Evolutionary conservation across 2,888 invertebrate genomes (phyloP).

Genomic region (Pediacus dermestoides): DNA sequence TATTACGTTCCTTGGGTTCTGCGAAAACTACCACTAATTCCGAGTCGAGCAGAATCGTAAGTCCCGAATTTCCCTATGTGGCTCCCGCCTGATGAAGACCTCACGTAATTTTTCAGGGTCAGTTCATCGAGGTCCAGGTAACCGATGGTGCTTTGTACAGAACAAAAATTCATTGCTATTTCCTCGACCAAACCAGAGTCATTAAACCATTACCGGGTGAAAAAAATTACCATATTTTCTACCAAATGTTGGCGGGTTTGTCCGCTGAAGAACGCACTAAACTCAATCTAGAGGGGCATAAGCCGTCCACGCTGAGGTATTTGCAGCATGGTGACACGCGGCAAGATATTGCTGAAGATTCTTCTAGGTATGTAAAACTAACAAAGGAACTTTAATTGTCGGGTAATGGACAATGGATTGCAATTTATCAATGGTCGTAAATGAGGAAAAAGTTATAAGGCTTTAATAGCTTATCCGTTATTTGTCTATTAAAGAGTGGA

Average conservation of each 20-base stretch:
- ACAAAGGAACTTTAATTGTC: too few species aligned
- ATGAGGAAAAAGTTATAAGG: too few species aligned
- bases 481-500: too few species aligned
- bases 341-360: constrained; percentile 71
- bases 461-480: too few species aligned
- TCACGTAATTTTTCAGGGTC: constrained; percentile 63
- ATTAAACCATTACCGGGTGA: constrained; percentile 81
- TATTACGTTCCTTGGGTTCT: constrained; percentile 84
- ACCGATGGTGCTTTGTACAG: constrained; percentile 91
- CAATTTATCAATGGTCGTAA: too few species aligned
- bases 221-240: constrained; percentile 96
- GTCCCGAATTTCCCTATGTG: constrained; percentile 33
- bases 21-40: constrained; percentile 88
- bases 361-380: constrained; percentile 47
- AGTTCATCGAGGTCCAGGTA: constrained; percentile 94
- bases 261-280: constrained; percentile 81
- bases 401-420: too few species aligned
- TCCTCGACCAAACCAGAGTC: constrained; percentile 89
- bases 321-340: constrained; percentile 70
- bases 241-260: constrained; percentile 90
- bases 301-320: constrained; percentile 77
- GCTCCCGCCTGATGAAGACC: constrained; percentile 2
- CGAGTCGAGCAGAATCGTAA: constrained; percentile 89
- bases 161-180: constrained; percentile 95
- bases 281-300: constrained; percentile 83